phyloP scores from a whole-genome alignment of 1,140 invertebrate species.

The Spodoptera frugiperda region DNA sequence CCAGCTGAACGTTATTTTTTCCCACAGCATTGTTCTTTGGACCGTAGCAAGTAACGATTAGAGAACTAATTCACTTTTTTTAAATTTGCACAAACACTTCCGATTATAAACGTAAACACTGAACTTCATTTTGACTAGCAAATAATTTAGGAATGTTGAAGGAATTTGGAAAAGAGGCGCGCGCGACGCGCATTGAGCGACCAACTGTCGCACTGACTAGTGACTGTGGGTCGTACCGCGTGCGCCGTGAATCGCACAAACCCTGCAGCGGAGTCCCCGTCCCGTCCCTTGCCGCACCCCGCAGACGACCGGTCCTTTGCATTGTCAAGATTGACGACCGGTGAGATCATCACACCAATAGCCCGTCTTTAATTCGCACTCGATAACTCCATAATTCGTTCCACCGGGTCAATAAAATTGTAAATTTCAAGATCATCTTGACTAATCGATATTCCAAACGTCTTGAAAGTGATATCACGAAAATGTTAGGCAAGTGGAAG shows the following conservation, averaged over 20 bases:
- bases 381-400: conserved; percentile 57
- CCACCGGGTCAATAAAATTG: conserved; percentile 34
- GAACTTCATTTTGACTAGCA: conserved; percentile 76
- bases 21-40: conserved; percentile 86
- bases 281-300: conserved; percentile 68
- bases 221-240: conserved; percentile 61
- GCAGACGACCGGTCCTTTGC: conserved; percentile 77
- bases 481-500: background rate
- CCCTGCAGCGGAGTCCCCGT: conserved; percentile 73
- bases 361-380: conserved; percentile 69
- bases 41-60: conserved; percentile 77
- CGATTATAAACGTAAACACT: conserved; percentile 54
- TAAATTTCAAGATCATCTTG: conserved; percentile 29
- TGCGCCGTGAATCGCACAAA: conserved; percentile 73
- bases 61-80: conserved; percentile 66
- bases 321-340: conserved; percentile 84
- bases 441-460: conserved; percentile 18
- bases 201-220: conserved; percentile 77
- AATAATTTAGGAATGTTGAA: conserved; percentile 65
- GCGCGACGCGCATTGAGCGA: conserved; percentile 79
- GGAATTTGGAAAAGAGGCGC: conserved; percentile 65
- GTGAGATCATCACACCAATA: conserved; percentile 80
- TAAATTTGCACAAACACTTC: conserved; percentile 61
- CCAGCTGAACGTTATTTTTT: conserved; percentile 87
- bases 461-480: background rate